A percentile compares a stretch with the other conserved stretches of the same genome.
These are phyloP conservation scores for Gasterosteus nipponicus DNA, from an alignment of 2,113 vertebrate species.

Conservation along the genomic window DNA sequence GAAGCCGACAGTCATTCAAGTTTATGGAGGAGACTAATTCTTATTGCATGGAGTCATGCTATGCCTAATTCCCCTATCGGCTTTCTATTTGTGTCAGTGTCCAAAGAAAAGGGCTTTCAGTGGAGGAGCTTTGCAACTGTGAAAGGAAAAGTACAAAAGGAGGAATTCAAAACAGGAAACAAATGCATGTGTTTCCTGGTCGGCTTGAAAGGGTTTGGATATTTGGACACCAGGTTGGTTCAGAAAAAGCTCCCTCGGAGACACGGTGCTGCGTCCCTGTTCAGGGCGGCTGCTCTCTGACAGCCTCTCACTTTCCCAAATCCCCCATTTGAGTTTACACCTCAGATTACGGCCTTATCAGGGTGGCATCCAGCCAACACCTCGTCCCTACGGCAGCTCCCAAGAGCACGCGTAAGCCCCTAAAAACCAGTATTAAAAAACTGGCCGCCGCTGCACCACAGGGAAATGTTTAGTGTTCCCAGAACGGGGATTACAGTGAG, in stretches of 20 bases:
- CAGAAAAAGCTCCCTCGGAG: not conserved
- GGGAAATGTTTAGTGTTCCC: constrained; percentile 72
- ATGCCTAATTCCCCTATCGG: constrained; percentile 13
- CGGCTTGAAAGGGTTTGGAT: not conserved
- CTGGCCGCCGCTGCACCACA: constrained; percentile 39
- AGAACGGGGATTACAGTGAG: constrained; percentile 73
- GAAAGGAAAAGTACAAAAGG: not conserved
- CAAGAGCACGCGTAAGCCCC: constrained; percentile 65
- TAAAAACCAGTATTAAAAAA: constrained; percentile 64
- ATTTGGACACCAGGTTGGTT: not conserved
- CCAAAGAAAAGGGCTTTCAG: not conserved
- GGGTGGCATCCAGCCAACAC: constrained; percentile 64
- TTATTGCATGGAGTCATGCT: constrained; percentile 25
- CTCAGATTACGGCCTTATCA: constrained; percentile 73
- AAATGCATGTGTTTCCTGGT: not conserved
- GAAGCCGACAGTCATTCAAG: constrained; percentile 43
- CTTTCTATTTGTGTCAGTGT: constrained; percentile 23
- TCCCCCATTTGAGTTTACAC: constrained; percentile 76
- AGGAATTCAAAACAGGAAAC: not conserved
- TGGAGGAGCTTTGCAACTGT: not conserved
- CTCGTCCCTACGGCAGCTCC: constrained; percentile 62
- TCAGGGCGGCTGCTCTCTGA: constrained; percentile 47
- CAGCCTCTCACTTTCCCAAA: constrained; percentile 70
- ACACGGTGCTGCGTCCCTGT: constrained; percentile 11
- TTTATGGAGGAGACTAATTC: constrained; percentile 50